phyloP scores from a whole-genome alignment of 35 echinoderm and acorn worm genomes.

The Acanthaster planci region DNA sequence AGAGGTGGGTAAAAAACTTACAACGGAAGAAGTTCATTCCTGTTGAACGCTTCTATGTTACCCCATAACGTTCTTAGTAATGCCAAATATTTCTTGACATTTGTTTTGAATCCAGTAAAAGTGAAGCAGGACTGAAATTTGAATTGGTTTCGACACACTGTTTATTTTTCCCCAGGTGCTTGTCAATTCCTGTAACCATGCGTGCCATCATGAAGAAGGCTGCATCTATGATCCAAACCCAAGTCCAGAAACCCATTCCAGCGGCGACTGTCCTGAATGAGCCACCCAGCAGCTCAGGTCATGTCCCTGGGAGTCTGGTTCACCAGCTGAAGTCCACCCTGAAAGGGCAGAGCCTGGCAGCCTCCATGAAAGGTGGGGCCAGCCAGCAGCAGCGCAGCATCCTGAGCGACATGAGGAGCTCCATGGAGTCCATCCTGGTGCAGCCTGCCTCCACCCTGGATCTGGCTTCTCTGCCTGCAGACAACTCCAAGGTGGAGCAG shows the following conservation, averaged over 20 bases:
- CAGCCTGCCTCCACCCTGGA: conserved; percentile 32
- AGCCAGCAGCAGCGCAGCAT: conserved; percentile 34
- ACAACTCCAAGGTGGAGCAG: conserved; percentile 72
- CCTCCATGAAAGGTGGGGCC: background rate
- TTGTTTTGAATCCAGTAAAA: too few relatives aligned
- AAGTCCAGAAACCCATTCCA: conserved; percentile 38
- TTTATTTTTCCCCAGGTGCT: background rate
- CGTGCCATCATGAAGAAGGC: conserved; percentile 94
- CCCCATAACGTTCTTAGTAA: too few relatives aligned
- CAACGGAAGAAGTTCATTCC: too few relatives aligned
- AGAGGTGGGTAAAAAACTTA: conserved; percentile 56
- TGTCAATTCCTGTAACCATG: conserved; percentile 97
- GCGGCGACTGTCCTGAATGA: background rate
- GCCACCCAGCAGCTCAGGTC: background rate
- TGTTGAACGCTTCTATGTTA: too few relatives aligned
- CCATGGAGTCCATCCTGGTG: conserved; percentile 58
- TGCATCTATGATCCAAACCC: conserved; percentile 35
- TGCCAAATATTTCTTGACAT: too few relatives aligned
- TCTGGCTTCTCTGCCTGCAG: background rate
- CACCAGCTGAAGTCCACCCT: conserved; percentile 2
- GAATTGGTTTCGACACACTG: background rate
- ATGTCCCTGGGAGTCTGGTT: background rate
- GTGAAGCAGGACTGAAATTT: too few relatives aligned
- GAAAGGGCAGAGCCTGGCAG: background rate
- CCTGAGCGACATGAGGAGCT: conserved; percentile 65